Base-by-base conservation (phyloP, 2,797 vertebrate genomes). In the Tiaroga cobitis region DNA sequence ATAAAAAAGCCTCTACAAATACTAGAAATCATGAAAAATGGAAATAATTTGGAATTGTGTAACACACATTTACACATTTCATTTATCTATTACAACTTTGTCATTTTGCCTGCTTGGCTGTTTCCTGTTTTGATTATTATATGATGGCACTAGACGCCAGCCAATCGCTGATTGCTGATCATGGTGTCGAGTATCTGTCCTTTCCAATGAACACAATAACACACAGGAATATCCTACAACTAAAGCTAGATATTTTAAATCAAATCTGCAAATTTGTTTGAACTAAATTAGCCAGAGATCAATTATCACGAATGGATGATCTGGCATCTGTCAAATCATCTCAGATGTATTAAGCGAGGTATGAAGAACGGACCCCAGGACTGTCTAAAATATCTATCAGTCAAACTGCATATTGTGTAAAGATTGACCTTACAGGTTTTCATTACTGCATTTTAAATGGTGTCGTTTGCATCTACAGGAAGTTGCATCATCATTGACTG, bases 401-500 rank as follows among this genome's bases (percentile, higher is more conserved):
- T 63, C 26, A 68, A 37, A 68, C 32, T 32, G 29, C 18, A 21
- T 5, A 10, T 49, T 3, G 16, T 74, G 26, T 75, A 6, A 7
- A 32, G 29, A 61, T 46, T 16, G 19, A 26, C 24, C 18, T 69
- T 2, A 24, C 32, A 39, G 39, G 24, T 61, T 43, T 51, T 41
- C 43, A 70, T 78, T 19, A 26, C 21, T 63, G 39, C 11, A 24
- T 37, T 49, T 83, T 39, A 3, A 83, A 56, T 11, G 10, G 15
- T 77, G 46, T 67, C 5, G 2, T 69, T 34, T 68, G n/a, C 18
- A 8, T 78, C 16, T 76, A 18, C 65, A 91, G 90, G 79, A 82
- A 2, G 51, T 90, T 67, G 74, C 61, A 10, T 56, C 80, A 0
- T 88, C 88, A 5, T 69, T 91, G 76, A 87, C 79, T 46, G 69